These are phyloP conservation scores for Phylloscopus trochiloides DNA, from an alignment of 2,113 vertebrate species.

Conservation along the genomic window DNA sequence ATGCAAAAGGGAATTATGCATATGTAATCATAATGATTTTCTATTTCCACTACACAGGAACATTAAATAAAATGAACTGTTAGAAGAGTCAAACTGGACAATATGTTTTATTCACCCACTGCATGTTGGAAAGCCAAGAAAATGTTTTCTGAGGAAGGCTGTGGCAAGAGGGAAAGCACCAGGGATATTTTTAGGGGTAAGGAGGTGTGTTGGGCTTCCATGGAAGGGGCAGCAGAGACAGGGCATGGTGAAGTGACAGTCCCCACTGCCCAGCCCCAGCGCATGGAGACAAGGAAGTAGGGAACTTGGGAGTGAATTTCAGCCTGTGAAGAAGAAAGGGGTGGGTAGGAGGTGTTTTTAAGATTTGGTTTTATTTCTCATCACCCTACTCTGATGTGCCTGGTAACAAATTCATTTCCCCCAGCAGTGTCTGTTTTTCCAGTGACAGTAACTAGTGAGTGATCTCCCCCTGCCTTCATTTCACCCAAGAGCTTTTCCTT, in stretches of 20 bases:
- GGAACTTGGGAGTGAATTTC: not conserved
- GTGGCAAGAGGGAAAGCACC: not conserved
- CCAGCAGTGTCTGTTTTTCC: not conserved
- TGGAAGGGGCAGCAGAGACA: not conserved
- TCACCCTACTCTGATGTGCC: no score
- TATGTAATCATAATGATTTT: not conserved
- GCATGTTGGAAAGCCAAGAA: not conserved
- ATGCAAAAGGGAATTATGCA: not conserved
- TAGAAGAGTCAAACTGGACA: not conserved
- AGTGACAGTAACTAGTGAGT: accelerated
- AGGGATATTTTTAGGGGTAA: not conserved
- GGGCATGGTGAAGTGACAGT: accelerated
- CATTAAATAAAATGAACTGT: not conserved
- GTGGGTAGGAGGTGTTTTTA: not conserved
- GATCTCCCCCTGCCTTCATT: not conserved
- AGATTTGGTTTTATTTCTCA: not conserved
- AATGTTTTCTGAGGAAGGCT: not conserved
- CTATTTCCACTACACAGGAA: not conserved
- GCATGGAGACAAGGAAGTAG: accelerated
- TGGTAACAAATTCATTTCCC: not conserved
- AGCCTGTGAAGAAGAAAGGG: not conserved
- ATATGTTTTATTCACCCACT: not conserved
- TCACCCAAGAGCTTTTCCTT: not conserved
- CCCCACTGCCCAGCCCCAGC: no score
- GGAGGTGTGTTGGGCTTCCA: no score